Evolutionary conservation across 2,797 vertebrate genomes (phyloP).

Genomic region (Urophycis tenuis): DNA sequence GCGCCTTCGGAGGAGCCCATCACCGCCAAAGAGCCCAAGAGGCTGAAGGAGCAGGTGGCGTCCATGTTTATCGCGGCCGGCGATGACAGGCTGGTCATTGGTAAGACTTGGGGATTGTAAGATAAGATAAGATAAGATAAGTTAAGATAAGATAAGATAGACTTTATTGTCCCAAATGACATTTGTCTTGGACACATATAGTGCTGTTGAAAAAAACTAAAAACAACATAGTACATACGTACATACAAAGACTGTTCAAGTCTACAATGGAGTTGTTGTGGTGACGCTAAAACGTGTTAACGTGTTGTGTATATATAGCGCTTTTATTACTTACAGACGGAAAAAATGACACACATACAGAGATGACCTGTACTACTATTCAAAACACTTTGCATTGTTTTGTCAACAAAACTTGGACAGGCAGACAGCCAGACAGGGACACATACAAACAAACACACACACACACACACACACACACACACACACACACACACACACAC

Average conservation of each 20-base stretch:
- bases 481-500: not conserved
- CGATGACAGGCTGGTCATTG: constrained; percentile 69
- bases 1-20: constrained; percentile 28
- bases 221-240: too few species aligned
- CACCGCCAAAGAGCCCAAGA: constrained; percentile 58
- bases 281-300: not conserved
- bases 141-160: too few species aligned
- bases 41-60: constrained; percentile 53
- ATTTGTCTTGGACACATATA: too few species aligned
- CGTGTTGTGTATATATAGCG: not conserved
- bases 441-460: too few species aligned
- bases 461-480: not conserved
- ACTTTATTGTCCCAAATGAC: too few species aligned
- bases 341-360: not conserved
- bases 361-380: not conserved
- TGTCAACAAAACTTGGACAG: not conserved
- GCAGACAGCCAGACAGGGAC: not conserved
- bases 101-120: constrained; percentile 61
- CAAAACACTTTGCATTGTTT: not conserved
- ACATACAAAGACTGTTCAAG: too few species aligned
- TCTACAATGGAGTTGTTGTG: too few species aligned
- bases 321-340: not conserved
- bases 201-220: too few species aligned
- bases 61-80: constrained; percentile 78
- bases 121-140: too few species aligned